Percentiles rank a stretch among this genome's conserved stretches.
Conservation (phyloP, 2,888 invertebrate species). For the Machimus atricapillus region DNA sequence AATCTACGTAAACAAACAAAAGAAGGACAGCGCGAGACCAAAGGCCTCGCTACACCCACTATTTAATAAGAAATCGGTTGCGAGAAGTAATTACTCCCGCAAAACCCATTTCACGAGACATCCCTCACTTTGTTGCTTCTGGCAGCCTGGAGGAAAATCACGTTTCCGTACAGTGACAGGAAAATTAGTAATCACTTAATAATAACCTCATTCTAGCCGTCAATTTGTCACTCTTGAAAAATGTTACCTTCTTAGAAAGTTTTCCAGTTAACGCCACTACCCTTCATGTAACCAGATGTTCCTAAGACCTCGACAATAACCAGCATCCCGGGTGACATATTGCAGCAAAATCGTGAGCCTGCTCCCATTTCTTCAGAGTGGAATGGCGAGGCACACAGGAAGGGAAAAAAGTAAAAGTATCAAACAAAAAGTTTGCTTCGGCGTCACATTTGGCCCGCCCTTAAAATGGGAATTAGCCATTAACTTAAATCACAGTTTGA, state of each 20-base stretch:
- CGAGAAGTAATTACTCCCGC: not conserved
- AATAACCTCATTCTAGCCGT: constrained; percentile 30
- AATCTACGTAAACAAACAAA: not conserved
- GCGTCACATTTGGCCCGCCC: constrained; percentile 25
- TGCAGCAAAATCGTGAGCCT: constrained; percentile 15
- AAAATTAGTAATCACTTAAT: constrained; percentile 37
- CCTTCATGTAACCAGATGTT: constrained; percentile 38
- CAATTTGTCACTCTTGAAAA: constrained; percentile 32
- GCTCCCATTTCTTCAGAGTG: not conserved
- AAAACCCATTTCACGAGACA: not conserved
- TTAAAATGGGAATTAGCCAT: constrained; percentile 36
- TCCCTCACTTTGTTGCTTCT: not conserved
- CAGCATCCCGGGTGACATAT: constrained; percentile 31
- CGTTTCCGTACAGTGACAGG: not conserved
- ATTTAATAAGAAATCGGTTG: not conserved
- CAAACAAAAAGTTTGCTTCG: constrained; percentile 22
- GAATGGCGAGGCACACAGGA: not conserved
- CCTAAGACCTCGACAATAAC: constrained; percentile 30
- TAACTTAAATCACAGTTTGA: constrained; percentile 43
- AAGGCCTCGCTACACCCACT: not conserved
- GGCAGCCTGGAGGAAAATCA: not conserved
- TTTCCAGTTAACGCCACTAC: constrained; percentile 35
- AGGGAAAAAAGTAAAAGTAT: not conserved
- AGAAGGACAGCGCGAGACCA: not conserved
- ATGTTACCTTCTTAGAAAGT: constrained; percentile 3